Evolutionary conservation across 2,113 vertebrate species (phyloP), one percentile per base, ranked within the genome.

Genomic region (Xerus inauris): DNA sequence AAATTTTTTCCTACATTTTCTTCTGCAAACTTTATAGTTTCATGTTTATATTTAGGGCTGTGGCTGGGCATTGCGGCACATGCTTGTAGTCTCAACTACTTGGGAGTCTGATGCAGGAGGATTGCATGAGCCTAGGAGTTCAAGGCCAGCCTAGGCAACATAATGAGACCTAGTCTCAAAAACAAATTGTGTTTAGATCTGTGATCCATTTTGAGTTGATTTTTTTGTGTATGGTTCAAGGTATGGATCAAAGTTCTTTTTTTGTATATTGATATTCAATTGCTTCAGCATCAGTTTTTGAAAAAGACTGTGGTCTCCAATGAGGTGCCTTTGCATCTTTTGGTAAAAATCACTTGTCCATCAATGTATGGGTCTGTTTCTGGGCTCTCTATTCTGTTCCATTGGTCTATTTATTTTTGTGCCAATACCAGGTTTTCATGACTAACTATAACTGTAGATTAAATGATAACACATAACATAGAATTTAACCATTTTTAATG

Each of bases 1-100:
- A 85, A 86, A n/a, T 71, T 72, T 80, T 54, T 89, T 64, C 47
- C 24, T 85, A 40, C 26, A 13, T 88, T 92, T 80, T 92, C n/a
- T 91, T 80, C 40, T 64, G n/a, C 3, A 51, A 84, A 5, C 49
- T 62, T 86, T 45, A 77, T 62, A 54, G 65, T 87, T 87, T 71
- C 22, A 64, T 17, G 24, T 84, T 91, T 75, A 35, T 20, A n/a
- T 82, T 75, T 76, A 85, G 59, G n/a, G 75, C 69, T 76, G 20
- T 24, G 10, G 38, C 65, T 35, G 65, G 17, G 6, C 54, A 57
- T 57, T 57, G 54, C 19, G 54, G 17, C 54, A 54, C 17, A 54
- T 54, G 17, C 54, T 54, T 19, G 6, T 57, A 57, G 19, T 57
- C 54, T 57, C 54, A 57, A 7, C 54, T 57, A 19, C 54, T 57